Evolutionary conservation across 1,140 invertebrate genomes (phyloP), one percentile per base, ranked within the genome.

Genomic region (Drosophila pseudoobscura): DNA sequence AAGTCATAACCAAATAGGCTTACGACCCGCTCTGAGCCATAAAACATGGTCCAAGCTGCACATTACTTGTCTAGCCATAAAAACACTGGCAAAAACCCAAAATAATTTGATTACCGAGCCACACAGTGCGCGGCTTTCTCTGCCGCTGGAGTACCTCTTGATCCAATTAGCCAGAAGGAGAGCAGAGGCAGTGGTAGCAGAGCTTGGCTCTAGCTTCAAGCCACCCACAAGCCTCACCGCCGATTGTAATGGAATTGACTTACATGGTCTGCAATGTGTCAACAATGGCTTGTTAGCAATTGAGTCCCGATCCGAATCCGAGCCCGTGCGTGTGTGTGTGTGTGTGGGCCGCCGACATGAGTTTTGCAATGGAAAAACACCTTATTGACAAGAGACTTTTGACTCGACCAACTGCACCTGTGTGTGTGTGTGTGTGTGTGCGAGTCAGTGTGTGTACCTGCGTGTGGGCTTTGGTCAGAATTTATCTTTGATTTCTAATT

Each of bases 1-100:
- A 87, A 88, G 82, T 88, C 83, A 87, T 87, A 87, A 88, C 82
- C 82, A 87, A 88, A 82, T 75, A 87, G 63, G 78, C 64, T 76
- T 41, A 52, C 49, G 46, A 80, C 45, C 61, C 59, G 70, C 56
- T 56, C 63, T 55, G 24, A 9, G 35, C 45, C 71, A 79, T 79
- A 71, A 87, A 84, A 70, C 66, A 69, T 24, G 51, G 17, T 35
- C 3, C 17, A 49, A 49, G 50, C 59, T 22, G 50, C 41, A 60
- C 35, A 54, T 44, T 46, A 55, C 55, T 56, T 45, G 69, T 57
- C 44, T 57, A 39, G 45, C 78, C 78, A 70, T 74, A 75, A 75
- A 74, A 65, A 63, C 60, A 47, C 54, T 54, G 60, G 53, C 50
- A 55, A 29, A 64, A 31, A 29, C 31, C 60, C 45, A 56, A 73